Evolutionary conservation across 2,888 invertebrate genomes (phyloP).

Genomic region (Polydrusus cervinus): DNA sequence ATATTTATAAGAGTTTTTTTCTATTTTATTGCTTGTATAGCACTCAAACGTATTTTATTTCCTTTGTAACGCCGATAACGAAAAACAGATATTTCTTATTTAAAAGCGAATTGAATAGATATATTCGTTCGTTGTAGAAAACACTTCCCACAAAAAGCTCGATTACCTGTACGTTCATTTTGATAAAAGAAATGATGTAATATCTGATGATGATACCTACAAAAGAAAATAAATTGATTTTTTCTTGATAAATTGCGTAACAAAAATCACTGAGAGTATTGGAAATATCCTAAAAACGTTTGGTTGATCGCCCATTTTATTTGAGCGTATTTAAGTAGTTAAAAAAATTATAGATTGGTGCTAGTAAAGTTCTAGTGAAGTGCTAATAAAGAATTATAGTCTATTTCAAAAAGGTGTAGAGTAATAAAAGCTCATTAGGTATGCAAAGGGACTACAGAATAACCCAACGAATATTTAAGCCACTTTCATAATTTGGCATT

Average conservation of each 20-base stretch:
- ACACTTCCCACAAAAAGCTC: conserved; percentile 23
- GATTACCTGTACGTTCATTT: conserved; percentile 20
- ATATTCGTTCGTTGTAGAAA: not conserved
- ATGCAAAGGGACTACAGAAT: too few species aligned
- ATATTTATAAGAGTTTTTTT: conserved; percentile 4
- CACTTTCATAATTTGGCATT: too few species aligned
- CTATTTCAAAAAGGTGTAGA: too few species aligned
- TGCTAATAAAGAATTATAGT: too few species aligned
- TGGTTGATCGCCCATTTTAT: too few species aligned
- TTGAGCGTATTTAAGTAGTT: too few species aligned
- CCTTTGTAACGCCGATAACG: conserved; percentile 34
- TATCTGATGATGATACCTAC: not conserved
- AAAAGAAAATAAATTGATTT: conserved; percentile 22
- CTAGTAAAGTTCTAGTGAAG: too few species aligned
- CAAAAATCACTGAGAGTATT: not conserved
- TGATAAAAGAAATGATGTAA: conserved; percentile 26
- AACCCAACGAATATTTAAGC: too few species aligned
- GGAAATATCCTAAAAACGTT: not conserved
- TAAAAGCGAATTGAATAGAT: conserved; percentile 27
- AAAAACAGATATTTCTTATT: conserved; percentile 41
- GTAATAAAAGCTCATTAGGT: too few species aligned
- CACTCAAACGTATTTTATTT: not conserved
- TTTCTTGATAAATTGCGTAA: conserved; percentile 11
- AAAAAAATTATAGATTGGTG: too few species aligned
- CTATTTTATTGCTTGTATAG: conserved; percentile 7